Evolutionary conservation across 2,888 invertebrate species (phyloP), one percentile per base, ranked within the genome.

Genomic region (Strigamia crassipes): DNA sequence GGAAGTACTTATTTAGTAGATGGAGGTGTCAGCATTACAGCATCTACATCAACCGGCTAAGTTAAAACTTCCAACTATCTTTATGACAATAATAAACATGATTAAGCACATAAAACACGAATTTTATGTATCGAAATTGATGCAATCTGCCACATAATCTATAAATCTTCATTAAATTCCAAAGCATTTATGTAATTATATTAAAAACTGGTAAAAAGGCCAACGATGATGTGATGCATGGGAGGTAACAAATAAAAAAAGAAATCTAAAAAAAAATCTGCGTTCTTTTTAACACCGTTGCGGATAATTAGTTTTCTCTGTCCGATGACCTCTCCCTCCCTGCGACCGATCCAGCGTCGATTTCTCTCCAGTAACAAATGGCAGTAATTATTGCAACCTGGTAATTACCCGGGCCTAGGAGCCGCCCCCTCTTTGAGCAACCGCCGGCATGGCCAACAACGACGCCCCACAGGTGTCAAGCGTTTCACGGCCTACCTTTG

Each of bases 391-490:
- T 42, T 42, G 79, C 79, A 42, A 78, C 41, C 79, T 42, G 79
- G 79, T 78, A 78, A 78, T 78, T 78, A 78, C 79, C 79, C 79
- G 79, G 79, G 79, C 79, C 79, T 18, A 78, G 41, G 38, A 42
- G 42, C 79, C 79, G 42, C 79, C 79, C 79, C 79, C 42, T 78
- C 79, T 78, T 78, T 78, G 79, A 78, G 42, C 78, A 31, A 78
- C 79, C 41, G 79, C 79, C 42, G 79, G 79, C 79, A 42, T 38
- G 38, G 79, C 41, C 79, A 13, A 78, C 79, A 78, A 38, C 79
- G 79, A 78, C 79, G 79, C 41, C 38, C 79, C 79, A 73, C 73
- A 73, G 73, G 73, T 73, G 73, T 73, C 73, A 73, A 73, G 73
- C 73, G 73, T 73, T 73, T 73, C 73, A 73, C 73, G 31, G 73